Evolutionary conservation across 2,888 invertebrate genomes (phyloP).

Genomic region (Leptinotarsa juncta): DNA sequence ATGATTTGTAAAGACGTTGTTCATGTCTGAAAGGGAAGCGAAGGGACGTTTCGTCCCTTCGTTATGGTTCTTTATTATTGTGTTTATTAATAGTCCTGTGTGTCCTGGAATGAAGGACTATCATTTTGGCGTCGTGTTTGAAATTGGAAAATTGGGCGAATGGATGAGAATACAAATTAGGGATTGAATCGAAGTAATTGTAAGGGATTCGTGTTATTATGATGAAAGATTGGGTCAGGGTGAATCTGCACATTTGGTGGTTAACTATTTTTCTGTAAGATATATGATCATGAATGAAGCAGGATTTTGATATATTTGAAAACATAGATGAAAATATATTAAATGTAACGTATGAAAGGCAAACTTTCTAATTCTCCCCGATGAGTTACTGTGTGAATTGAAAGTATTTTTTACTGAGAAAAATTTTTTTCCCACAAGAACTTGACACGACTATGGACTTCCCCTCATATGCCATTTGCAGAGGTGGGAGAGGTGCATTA

Average conservation of each 20-base stretch:
- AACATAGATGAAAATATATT: too few species aligned
- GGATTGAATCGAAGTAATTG: conserved; percentile 29
- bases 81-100: conserved; percentile 56
- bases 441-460: too few species aligned
- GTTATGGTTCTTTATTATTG: conserved; percentile 55
- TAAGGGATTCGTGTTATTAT: background rate
- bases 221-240: background rate
- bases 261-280: too few species aligned
- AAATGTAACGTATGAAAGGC: too few species aligned
- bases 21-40: conserved; percentile 56
- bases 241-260: background rate
- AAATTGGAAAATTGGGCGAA: conserved; percentile 40
- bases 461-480: too few species aligned
- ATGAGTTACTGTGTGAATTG: too few species aligned
- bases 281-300: too few species aligned
- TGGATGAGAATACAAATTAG: conserved; percentile 37
- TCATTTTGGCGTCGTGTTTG: conserved; percentile 38
- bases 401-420: too few species aligned
- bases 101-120: conserved; percentile 47
- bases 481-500: too few species aligned
- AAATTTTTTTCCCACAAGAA: too few species aligned
- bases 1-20: conserved; percentile 65
- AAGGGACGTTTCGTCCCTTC: conserved; percentile 49
- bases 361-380: too few species aligned
- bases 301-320: too few species aligned